Evolutionary conservation across 2,113 vertebrate genomes (phyloP).

Genomic region (Prunella fulvescens): DNA sequence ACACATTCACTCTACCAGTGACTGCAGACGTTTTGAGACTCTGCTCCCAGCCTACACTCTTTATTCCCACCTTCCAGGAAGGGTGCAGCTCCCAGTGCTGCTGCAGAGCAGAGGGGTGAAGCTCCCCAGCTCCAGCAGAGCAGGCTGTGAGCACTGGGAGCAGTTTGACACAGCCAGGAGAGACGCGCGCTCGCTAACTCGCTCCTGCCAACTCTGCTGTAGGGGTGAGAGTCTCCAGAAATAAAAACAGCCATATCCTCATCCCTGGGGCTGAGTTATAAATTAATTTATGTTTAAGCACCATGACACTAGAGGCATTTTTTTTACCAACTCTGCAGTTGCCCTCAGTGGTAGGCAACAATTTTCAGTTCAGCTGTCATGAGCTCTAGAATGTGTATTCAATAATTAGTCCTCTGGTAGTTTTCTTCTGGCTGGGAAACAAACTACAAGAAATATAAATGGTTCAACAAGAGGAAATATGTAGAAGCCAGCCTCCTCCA

Average conservation of each 20-base stretch:
- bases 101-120: not conserved
- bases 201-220: not conserved
- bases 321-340: constrained; percentile 27
- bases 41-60: not conserved
- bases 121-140: not conserved
- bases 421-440: constrained; percentile 16
- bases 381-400: constrained; percentile 9
- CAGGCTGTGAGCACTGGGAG: not conserved
- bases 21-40: not conserved
- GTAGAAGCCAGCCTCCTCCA: not conserved
- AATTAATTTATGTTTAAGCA: constrained; percentile 28
- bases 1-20: not conserved
- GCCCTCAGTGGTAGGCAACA: constrained; percentile 44
- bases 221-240: not conserved
- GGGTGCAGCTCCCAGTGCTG: not conserved
- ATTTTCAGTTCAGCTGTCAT: constrained; percentile 41
- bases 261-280: not conserved
- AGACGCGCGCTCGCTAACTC: not conserved
- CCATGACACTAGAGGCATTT: not conserved
- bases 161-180: not conserved
- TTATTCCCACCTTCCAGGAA: not conserved
- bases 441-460: not conserved
- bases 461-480: not conserved
- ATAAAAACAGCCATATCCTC: not conserved
- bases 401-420: constrained; percentile 50